A percentile compares a stretch with the other conserved stretches of the same genome.
These are phyloP conservation scores for Macroglossus sobrinus DNA, from an alignment of 2,113 vertebrate genomes.

Conservation along the genomic window DNA sequence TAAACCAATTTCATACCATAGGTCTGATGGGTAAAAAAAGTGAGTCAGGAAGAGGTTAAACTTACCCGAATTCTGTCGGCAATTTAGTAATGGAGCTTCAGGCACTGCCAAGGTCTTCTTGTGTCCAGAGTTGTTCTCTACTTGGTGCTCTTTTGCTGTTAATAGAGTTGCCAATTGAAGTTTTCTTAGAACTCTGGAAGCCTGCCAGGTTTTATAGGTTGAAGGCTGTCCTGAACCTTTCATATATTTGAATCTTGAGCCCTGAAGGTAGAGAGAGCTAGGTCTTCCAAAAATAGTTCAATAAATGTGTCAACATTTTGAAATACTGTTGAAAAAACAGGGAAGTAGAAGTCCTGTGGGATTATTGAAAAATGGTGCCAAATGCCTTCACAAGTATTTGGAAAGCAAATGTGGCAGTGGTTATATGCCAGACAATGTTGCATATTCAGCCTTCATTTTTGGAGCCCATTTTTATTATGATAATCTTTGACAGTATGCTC, in stretches of 20 bases:
- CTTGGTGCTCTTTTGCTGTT: neutral
- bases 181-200: constrained; percentile 61
- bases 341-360: constrained; percentile 21
- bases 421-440: neutral
- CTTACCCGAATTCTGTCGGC: neutral
- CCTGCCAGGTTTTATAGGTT: constrained; percentile 56
- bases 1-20: neutral
- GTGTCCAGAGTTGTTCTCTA: neutral
- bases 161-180: constrained; percentile 28
- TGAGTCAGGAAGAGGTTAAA: constrained; percentile 13
- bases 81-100: neutral
- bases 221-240: constrained; percentile 37
- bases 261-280: constrained; percentile 56
- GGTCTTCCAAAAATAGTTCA: constrained; percentile 64
- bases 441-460: constrained; percentile 4
- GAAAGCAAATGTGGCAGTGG: constrained; percentile 41
- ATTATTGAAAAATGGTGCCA: constrained; percentile 47
- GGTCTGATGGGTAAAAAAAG: neutral
- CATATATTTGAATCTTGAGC: constrained; percentile 43
- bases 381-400: constrained; percentile 31
- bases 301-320: constrained; percentile 66
- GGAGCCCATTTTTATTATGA: neutral
- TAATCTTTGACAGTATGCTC: neutral
- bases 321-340: constrained; percentile 59
- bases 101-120: neutral